Conservation (phyloP, 2,113 vertebrate genomes). For the Piliocolobus tephrosceles region DNA sequence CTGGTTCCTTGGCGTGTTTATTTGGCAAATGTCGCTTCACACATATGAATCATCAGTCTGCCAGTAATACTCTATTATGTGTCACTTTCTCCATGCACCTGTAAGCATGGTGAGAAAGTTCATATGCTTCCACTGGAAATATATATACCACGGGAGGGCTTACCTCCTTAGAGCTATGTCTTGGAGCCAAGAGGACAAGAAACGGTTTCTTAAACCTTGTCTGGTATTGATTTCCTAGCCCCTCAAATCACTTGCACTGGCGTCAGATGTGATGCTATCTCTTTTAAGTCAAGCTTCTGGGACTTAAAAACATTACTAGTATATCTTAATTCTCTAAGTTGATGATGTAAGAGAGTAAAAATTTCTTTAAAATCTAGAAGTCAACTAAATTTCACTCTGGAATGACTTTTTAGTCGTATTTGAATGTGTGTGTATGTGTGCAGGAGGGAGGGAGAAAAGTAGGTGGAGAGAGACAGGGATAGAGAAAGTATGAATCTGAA, state of each 20-base stretch:
- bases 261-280: neutral
- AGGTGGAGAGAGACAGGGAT: too few relatives aligned
- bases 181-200: neutral
- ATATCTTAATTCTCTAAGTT: neutral
- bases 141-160: neutral
- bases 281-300: neutral
- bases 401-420: neutral
- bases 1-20: constrained; percentile 38
- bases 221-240: neutral
- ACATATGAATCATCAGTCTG: constrained; percentile 8
- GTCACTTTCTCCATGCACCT: neutral
- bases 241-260: neutral
- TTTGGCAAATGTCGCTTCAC: constrained; percentile 36
- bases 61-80: neutral
- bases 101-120: neutral
- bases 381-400: neutral
- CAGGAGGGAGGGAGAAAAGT: neutral
- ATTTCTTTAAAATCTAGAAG: neutral
- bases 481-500: neutral
- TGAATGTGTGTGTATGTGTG: neutral
- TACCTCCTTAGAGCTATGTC: neutral
- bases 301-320: neutral
- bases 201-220: neutral
- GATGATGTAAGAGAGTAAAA: neutral
- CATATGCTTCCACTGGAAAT: constrained; percentile 16